Evolutionary conservation across 2,888 invertebrate species (phyloP).

Genomic region (Boloria selene): DNA sequence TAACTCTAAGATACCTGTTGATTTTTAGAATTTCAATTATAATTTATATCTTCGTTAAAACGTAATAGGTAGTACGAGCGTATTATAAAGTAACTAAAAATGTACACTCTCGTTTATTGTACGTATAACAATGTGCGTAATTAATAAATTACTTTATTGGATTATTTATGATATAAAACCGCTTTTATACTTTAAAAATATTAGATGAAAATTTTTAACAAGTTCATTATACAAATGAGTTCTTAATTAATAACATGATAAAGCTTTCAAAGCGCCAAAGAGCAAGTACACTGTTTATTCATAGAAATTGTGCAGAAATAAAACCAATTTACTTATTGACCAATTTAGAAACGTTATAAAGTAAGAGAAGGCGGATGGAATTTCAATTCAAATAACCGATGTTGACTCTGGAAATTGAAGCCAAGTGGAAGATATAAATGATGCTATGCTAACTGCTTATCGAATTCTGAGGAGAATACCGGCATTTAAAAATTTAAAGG

Average conservation of each 20-base stretch:
- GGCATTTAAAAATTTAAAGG: neutral
- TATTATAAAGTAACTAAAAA: too few relatives aligned
- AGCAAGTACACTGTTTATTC: slow-evolving; percentile 7
- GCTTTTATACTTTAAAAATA: too few relatives aligned
- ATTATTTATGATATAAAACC: too few relatives aligned
- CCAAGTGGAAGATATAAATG: slow-evolving; percentile 20
- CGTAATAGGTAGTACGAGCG: too few relatives aligned
- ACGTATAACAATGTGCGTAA: too few relatives aligned
- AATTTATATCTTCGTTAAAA: too few relatives aligned
- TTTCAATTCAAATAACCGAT: slow-evolving; percentile 35
- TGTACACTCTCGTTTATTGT: too few relatives aligned
- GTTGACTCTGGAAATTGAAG: slow-evolving; percentile 41
- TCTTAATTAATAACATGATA: slow-evolving; percentile 25
- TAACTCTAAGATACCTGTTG: too few relatives aligned
- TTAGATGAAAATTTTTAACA: neutral
- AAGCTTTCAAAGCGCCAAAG: slow-evolving; percentile 23
- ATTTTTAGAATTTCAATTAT: too few relatives aligned
- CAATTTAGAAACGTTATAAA: slow-evolving; percentile 7
- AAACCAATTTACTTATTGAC: slow-evolving; percentile 4
- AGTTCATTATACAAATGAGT: slow-evolving; percentile 20
- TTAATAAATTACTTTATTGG: too few relatives aligned
- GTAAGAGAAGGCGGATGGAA: slow-evolving; percentile 21
- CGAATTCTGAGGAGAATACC: neutral
- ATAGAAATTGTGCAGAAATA: slow-evolving; percentile 13
- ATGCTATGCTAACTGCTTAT: slow-evolving; percentile 8